Conservation (phyloP, 2,888 invertebrate genomes). For the Marronus borbonicus region DNA sequence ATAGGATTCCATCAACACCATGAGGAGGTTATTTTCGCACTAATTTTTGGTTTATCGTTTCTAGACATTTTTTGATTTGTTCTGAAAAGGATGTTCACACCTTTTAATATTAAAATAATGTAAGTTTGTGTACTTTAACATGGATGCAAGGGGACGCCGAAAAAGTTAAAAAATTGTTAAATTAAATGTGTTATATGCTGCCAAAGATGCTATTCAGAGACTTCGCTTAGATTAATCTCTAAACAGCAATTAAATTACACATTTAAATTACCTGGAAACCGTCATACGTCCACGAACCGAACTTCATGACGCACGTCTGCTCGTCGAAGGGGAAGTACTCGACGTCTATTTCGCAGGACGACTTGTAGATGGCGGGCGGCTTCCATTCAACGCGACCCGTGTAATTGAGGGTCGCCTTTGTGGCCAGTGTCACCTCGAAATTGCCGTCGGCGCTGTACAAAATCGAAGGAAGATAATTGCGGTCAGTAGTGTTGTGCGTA, state of each 20-base stretch:
- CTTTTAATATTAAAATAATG: too few species aligned
- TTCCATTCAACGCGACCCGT: slow-evolving; percentile 91
- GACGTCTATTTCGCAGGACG: slow-evolving; percentile 89
- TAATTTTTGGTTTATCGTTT: too few species aligned
- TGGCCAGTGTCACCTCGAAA: slow-evolving; percentile 87
- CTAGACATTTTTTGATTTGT: too few species aligned
- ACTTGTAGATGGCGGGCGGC: slow-evolving; percentile 94
- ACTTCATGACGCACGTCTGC: slow-evolving; percentile 91
- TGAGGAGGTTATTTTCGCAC: too few species aligned
- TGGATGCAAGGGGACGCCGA: too few species aligned
- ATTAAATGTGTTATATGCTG: too few species aligned
- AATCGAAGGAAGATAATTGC: slow-evolving; percentile 8
- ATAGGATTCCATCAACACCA: too few species aligned
- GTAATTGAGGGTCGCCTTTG: slow-evolving; percentile 86
- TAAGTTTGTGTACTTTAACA: too few species aligned
- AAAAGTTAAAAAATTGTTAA: too few species aligned
- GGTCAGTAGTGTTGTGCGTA: background rate
- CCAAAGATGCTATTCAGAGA: too few species aligned
- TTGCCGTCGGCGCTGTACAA: slow-evolving; percentile 84
- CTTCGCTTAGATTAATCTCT: too few species aligned
- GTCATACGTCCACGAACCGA: slow-evolving; percentile 89
- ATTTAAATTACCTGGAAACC: slow-evolving; percentile 79
- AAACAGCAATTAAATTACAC: background rate
- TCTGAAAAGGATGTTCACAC: too few species aligned
- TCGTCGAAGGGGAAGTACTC: slow-evolving; percentile 91